Evolutionary conservation across 2,888 invertebrate species (phyloP).

Genomic region (Romanomermis culicivorax): DNA sequence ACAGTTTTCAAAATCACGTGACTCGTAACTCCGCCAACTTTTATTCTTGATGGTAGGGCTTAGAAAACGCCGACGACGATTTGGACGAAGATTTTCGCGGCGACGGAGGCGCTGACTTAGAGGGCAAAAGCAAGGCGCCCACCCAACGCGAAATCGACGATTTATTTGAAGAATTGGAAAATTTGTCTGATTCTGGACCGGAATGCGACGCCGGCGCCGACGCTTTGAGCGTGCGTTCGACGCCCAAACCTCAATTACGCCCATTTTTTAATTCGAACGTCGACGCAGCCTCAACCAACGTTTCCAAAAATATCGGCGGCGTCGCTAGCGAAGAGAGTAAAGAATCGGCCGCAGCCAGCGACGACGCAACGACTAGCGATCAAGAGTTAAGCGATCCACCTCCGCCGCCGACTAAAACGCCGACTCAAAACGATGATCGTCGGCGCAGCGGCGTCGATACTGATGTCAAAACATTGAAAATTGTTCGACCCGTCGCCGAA

Average conservation of each 20-base stretch:
- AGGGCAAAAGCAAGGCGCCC: too few species aligned
- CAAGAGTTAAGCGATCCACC: neutral
- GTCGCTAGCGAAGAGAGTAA: constrained; percentile 7
- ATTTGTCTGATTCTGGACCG: constrained; percentile 78
- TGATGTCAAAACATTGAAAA: too few species aligned
- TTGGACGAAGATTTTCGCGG: neutral
- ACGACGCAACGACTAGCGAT: neutral
- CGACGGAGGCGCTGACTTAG: too few species aligned
- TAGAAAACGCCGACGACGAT: neutral
- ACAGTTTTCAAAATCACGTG: too few species aligned
- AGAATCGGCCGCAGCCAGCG: constrained; percentile 5
- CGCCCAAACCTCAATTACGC: constrained; percentile 72
- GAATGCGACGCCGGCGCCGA: constrained; percentile 43
- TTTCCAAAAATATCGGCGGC: neutral
- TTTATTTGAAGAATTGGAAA: constrained; percentile 67
- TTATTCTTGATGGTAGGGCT: too few species aligned
- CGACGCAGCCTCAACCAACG: neutral
- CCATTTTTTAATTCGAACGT: constrained; percentile 8
- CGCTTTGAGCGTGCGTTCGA: constrained; percentile 84
- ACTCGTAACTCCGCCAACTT: too few species aligned
- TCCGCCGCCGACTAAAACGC: neutral
- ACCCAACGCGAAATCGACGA: constrained; percentile 1
- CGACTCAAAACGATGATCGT: too few species aligned
- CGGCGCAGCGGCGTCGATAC: too few species aligned
- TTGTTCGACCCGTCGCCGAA: constrained; percentile 8